Base-by-base conservation (phyloP, 2,797 vertebrate species). In the Rousettus madagascariensis region DNA sequence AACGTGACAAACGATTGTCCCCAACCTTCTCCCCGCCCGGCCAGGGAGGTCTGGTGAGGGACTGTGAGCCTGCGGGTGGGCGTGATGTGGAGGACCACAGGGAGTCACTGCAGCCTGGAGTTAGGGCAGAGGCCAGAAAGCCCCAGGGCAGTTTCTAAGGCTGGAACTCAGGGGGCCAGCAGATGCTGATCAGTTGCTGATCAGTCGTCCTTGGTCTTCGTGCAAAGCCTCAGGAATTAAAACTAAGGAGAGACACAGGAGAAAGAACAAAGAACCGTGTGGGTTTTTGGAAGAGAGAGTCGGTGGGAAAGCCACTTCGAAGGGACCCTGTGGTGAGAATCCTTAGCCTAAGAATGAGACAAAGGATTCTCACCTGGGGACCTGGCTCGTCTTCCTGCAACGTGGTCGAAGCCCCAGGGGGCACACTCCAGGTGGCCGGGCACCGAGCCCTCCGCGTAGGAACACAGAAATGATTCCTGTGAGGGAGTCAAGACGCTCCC, bases 71-170 rank as follows among this genome's bases (percentile, higher is more conserved):
- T 9, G 4, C 15, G 7, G 36, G 59, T 6, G 16, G 26, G 16
- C 13, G 6, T 17, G 3, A 8, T 38, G 3, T 0, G 5, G 22
- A 87, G 12, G 26, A 11, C 24, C 2, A 2, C 0, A 43, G 8
- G 53, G 30, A 43, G 13, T 0, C 7, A 75, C n/a, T 33, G 3
- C 33, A 49, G 43, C 36, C 53, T 8, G 36, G 59, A 75, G 5
- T 13, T 26, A 38, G 30, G 7, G 7, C 8, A 12, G 15, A 46
- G 30, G 41, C 20, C 43, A 38, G 24, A 36, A 51, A 43, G 4
- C 8, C 46, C 16, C 26, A 36, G 13, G 8, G 19, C 36, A 16
- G 22, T 33, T 65, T 13, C 55, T 13, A 41, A 9, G n/a, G 30
- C 49, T 57, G 9, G n/a, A 49, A 46, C 49, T 28, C 22, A n/a